These are phyloP conservation scores for Dynastes hyllus DNA, from an alignment of 2,888 invertebrate genomes.

Conservation along the genomic window DNA sequence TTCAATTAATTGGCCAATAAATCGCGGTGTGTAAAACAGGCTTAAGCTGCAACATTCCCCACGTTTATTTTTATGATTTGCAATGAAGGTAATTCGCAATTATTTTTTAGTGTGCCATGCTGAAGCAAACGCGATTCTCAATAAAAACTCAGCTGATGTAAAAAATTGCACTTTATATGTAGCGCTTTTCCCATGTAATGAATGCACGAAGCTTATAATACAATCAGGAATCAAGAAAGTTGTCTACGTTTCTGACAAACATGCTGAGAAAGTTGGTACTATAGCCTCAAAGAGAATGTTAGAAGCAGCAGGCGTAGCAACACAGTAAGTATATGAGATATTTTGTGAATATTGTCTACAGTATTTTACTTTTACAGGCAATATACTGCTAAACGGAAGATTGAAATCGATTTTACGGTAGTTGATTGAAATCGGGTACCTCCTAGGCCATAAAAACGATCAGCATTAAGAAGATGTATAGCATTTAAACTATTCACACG, in stretches of 20 bases:
- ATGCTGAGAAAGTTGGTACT: slow-evolving; percentile 79
- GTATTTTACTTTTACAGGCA: slow-evolving; percentile 72
- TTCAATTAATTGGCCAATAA: too few species aligned
- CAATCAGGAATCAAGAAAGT: slow-evolving; percentile 91
- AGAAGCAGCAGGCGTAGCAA: slow-evolving; percentile 82
- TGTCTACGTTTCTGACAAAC: slow-evolving; percentile 88
- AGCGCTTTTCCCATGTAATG: slow-evolving; percentile 96
- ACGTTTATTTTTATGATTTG: too few species aligned
- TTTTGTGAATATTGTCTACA: slow-evolving; percentile 10
- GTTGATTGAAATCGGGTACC: slow-evolving; percentile 76
- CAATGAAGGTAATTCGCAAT: neutral
- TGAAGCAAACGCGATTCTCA: slow-evolving; percentile 97
- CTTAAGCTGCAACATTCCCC: too few species aligned
- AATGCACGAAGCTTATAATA: slow-evolving; percentile 97
- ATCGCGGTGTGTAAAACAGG: too few species aligned
- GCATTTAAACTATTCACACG: too few species aligned
- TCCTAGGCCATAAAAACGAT: slow-evolving; percentile 65
- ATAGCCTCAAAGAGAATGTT: slow-evolving; percentile 89
- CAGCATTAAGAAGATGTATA: neutral
- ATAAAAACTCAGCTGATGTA: slow-evolving; percentile 87
- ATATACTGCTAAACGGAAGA: slow-evolving; percentile 77
- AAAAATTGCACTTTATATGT: slow-evolving; percentile 90
- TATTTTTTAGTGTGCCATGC: slow-evolving; percentile 92
- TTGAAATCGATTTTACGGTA: slow-evolving; percentile 81
- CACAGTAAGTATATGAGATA: slow-evolving; percentile 72